phyloP scores from a whole-genome alignment of 1,140 invertebrate genomes.

The Belonocnema kinseyi region DNA sequence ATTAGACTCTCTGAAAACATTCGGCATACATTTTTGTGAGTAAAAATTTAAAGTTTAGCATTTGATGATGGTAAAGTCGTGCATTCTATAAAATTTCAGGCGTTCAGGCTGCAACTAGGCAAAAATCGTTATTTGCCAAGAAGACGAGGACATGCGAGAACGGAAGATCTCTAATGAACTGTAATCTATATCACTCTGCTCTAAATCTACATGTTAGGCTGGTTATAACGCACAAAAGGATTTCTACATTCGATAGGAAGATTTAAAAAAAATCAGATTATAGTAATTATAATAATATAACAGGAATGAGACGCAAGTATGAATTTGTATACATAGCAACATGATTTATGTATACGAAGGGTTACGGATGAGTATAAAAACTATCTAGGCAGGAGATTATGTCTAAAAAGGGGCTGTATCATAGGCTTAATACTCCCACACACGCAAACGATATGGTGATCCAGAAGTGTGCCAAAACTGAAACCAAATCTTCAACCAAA shows the following conservation, averaged over 20 bases:
- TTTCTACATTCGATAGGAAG: neutral
- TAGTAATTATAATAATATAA: neutral
- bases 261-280: neutral
- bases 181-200: slow-evolving; percentile 26
- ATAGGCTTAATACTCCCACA: slow-evolving; percentile 55
- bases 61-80: neutral
- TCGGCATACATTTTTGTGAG: neutral
- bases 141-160: slow-evolving; percentile 26
- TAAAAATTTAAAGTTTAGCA: neutral
- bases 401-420: slow-evolving; percentile 41
- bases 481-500: slow-evolving; percentile 28
- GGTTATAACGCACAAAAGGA: slow-evolving; percentile 12
- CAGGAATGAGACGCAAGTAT: neutral
- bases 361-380: slow-evolving; percentile 35
- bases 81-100: neutral
- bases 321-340: neutral
- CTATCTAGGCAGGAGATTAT: slow-evolving; percentile 37
- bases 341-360: neutral
- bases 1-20: too few species aligned
- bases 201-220: slow-evolving; percentile 27
- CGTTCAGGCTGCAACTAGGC: neutral
- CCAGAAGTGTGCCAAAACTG: slow-evolving; percentile 48
- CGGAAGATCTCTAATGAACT: neutral
- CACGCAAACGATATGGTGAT: slow-evolving; percentile 60
- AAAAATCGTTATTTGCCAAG: slow-evolving; percentile 14